Evolutionary conservation across 37 sponge, comb jelly and placozoan genomes (phyloP).

Genomic region (Petrosia ficiformis): DNA sequence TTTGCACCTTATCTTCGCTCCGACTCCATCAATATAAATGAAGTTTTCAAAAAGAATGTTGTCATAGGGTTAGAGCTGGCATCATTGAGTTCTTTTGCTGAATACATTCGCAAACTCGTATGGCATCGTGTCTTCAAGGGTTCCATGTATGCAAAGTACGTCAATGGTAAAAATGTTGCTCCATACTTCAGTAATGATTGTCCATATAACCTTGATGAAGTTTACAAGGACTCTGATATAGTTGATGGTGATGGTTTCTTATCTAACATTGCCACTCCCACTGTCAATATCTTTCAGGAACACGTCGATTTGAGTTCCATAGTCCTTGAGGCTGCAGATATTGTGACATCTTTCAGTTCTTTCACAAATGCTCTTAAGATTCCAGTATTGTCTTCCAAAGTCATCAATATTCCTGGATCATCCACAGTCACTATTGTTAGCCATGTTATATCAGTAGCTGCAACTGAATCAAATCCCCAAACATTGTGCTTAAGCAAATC

Average conservation of each 20-base stretch:
- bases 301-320: background rate
- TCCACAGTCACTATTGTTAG: too few species aligned
- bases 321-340: background rate
- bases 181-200: slow-evolving; percentile 18
- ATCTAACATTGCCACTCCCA: slow-evolving; percentile 11
- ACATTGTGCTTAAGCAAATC: too few species aligned
- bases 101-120: slow-evolving; percentile 6
- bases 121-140: slow-evolving; percentile 7
- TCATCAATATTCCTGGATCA: too few species aligned
- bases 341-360: background rate
- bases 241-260: slow-evolving; percentile 6
- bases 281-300: slow-evolving; percentile 10
- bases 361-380: background rate
- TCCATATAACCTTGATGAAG: background rate
- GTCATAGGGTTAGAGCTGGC: too few species aligned
- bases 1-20: too few species aligned
- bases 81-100: slow-evolving; percentile 16
- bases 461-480: too few species aligned
- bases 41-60: too few species aligned
- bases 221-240: slow-evolving; percentile 8
- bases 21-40: too few species aligned
- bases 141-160: slow-evolving; percentile 3
- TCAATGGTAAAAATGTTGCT: background rate
- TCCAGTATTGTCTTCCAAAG: background rate
- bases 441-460: too few species aligned